A percentile compares a stretch with the other conserved stretches of the same genome.
These are phyloP conservation scores for Cotesia vestalis DNA, from an alignment of 1,140 invertebrate genomes.

Conservation along the genomic window DNA sequence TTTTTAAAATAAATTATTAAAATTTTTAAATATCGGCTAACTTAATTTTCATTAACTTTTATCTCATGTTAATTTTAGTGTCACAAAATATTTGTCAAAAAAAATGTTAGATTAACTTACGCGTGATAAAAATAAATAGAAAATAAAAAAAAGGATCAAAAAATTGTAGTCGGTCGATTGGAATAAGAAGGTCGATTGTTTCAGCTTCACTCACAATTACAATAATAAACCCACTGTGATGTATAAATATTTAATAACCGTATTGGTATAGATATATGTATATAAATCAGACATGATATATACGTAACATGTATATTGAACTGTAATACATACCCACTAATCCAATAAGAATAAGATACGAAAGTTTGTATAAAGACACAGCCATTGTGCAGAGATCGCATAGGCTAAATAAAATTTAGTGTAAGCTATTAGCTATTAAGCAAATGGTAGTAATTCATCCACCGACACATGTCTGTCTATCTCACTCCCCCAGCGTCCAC, in stretches of 20 bases:
- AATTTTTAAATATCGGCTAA: too few relatives aligned
- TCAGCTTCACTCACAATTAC: not conserved
- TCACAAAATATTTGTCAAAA: too few relatives aligned
- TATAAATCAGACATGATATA: too few relatives aligned
- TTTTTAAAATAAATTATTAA: too few relatives aligned
- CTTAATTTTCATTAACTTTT: too few relatives aligned
- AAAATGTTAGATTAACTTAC: too few relatives aligned
- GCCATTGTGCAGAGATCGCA: conserved; percentile 58
- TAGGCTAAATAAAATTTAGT: conserved; percentile 57
- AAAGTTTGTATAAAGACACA: conserved; percentile 55
- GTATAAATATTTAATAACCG: not conserved
- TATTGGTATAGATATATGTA: too few relatives aligned
- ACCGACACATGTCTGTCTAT: conserved; percentile 52
- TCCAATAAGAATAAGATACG: conserved; percentile 54
- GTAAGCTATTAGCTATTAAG: conserved; percentile 57
- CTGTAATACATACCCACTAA: conserved; percentile 52
- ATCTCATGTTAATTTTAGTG: too few relatives aligned
- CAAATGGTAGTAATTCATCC: conserved; percentile 60
- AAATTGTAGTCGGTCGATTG: not conserved
- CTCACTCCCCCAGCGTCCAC: conserved; percentile 23
- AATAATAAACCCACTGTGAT: conserved; percentile 3
- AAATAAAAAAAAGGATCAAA: conserved; percentile 14
- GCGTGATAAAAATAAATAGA: conserved; percentile 13
- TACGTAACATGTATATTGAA: not conserved
- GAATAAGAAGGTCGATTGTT: conserved; percentile 15